phyloP scores from a whole-genome alignment of 1,140 invertebrate species.

The Plutomurus gul region DNA sequence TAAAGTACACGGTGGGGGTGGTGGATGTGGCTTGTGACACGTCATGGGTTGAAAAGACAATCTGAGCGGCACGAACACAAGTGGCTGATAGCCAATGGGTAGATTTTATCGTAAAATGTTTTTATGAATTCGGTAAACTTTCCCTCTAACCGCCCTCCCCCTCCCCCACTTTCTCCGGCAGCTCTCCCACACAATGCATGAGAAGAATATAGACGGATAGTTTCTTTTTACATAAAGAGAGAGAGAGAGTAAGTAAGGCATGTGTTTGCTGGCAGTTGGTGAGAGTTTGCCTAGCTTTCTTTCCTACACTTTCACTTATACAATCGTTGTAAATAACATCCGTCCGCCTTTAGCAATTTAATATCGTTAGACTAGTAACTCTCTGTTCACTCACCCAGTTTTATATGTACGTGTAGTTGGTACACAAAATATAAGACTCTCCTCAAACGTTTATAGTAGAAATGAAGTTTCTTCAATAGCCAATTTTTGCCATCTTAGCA shows the following conservation, averaged over 20 bases:
- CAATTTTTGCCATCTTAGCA: no score
- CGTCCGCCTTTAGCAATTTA: not conserved
- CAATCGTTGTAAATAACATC: constrained; percentile 6
- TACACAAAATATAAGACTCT: no score
- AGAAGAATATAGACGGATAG: no score
- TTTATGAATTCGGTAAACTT: constrained; percentile 14
- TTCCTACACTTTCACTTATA: not conserved
- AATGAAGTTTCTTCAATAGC: no score
- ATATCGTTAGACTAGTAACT: not conserved
- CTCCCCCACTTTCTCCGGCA: not conserved
- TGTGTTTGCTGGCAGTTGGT: no score
- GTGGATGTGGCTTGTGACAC: not conserved
- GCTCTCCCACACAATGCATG: no score
- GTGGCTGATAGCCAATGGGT: constrained; percentile 16
- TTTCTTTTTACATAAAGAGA: not conserved
- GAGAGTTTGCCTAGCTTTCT: no score
- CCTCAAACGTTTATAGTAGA: no score
- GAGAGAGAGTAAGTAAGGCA: no score
- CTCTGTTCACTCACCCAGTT: not conserved
- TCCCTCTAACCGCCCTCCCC: not conserved
- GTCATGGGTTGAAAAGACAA: constrained; percentile 10
- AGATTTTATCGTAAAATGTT: constrained; percentile 26
- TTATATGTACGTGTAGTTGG: no score
- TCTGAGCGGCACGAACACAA: not conserved
- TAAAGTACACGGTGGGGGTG: not conserved